Conservation (phyloP, 2,888 invertebrate species). For the Syrphus vitripennis region DNA sequence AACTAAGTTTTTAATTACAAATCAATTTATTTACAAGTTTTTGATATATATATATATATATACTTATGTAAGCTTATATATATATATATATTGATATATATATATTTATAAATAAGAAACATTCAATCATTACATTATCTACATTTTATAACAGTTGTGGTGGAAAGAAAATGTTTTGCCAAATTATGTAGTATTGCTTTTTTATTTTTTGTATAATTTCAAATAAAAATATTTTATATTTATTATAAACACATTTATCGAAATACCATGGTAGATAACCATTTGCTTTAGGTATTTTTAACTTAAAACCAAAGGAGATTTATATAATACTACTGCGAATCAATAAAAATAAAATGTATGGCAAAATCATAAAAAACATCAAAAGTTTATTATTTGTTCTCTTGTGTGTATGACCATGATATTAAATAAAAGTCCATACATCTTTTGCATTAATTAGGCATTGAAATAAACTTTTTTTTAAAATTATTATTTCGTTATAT, state of each 20-base stretch:
- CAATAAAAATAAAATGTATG: background rate
- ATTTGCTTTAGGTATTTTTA: background rate
- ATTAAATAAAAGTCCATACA: background rate
- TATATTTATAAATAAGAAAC: too few species aligned
- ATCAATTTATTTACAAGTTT: slow-evolving; percentile 1
- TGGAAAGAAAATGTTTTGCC: background rate
- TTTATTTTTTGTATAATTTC: background rate
- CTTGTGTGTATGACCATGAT: background rate
- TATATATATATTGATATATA: background rate
- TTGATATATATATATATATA: background rate
- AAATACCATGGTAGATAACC: background rate
- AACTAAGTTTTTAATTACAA: background rate
- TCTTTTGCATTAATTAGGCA: background rate
- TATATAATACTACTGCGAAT: slow-evolving; percentile 41
- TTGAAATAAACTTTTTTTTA: background rate
- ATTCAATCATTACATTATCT: background rate
- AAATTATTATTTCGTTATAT: background rate
- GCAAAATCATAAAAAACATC: background rate
- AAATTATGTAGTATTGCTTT: background rate
- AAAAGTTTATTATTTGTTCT: background rate
- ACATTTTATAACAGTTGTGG: background rate
- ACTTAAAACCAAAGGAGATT: background rate
- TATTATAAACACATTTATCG: background rate
- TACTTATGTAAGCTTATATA: too few species aligned
- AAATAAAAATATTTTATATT: background rate